Evolutionary conservation across 2,888 invertebrate species (phyloP).

Genomic region (Orthonevra nobilis): DNA sequence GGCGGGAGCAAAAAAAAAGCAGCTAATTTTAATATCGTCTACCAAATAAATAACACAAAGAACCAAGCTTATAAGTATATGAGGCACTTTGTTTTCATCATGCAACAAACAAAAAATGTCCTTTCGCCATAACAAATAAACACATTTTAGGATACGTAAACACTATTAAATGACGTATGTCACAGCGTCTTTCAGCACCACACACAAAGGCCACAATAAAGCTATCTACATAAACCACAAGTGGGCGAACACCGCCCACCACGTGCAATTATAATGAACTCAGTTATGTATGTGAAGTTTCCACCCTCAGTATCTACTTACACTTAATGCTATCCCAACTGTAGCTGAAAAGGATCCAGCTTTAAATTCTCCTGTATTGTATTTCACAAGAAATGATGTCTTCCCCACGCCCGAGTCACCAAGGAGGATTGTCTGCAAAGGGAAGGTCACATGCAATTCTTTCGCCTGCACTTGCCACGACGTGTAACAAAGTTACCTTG

Average conservation of each 20-base stretch:
- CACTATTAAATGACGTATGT: slow-evolving; percentile 35
- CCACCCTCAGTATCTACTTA: slow-evolving; percentile 82
- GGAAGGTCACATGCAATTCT: slow-evolving; percentile 5
- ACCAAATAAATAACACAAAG: too few species aligned
- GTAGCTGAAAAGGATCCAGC: slow-evolving; percentile 95
- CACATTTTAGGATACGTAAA: slow-evolving; percentile 12
- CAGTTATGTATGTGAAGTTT: slow-evolving; percentile 1
- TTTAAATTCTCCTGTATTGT: slow-evolving; percentile 95
- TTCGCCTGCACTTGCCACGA: not conserved
- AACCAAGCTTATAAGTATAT: too few species aligned
- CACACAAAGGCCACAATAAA: slow-evolving; percentile 38
- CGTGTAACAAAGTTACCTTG: slow-evolving; percentile 81
- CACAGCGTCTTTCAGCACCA: not conserved
- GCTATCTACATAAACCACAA: slow-evolving; percentile 6
- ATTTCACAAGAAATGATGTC: slow-evolving; percentile 94
- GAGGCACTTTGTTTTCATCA: too few species aligned
- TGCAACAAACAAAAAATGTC: too few species aligned
- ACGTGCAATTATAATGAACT: slow-evolving; percentile 33
- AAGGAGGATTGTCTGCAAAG: slow-evolving; percentile 91
- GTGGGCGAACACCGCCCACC: not conserved
- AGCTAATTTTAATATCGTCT: too few species aligned
- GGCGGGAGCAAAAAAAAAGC: too few species aligned
- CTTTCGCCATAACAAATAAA: too few species aligned
- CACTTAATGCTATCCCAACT: slow-evolving; percentile 96
- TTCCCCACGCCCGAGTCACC: slow-evolving; percentile 97